Evolutionary conservation across 2,888 invertebrate genomes (phyloP), one percentile per base, ranked within the genome.

Genomic region (Hoplodrina ambigua): DNA sequence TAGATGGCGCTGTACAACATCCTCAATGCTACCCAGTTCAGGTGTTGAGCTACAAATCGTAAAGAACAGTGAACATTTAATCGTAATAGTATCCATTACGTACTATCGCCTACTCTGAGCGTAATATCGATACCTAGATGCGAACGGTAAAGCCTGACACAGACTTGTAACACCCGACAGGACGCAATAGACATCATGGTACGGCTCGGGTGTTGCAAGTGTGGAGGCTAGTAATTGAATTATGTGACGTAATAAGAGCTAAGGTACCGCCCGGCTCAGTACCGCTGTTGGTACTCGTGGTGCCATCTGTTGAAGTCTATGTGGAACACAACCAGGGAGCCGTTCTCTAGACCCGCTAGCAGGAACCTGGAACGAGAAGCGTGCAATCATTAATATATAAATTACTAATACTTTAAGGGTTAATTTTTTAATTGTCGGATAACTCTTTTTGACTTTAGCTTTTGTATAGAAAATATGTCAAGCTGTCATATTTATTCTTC

Each of bases 241-340:
- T 64, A 74, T 65, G 74, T 80, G 73, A 75, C 79, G 72, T 82
- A 83, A 49, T 68, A 82, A 69, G 78, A 85, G 72, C 78, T 79
- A 80, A 55, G 60, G 81, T 78, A 83, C 75, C 84, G 82, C 88
- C 96, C 69, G 82, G 82, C 87, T 97, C 97, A 99, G 96, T 99
- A 99, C 87, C 99, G 97, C 94, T 99, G 99, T 91, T 99, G 99
- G 94, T 98, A 99, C 94, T 99, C 99, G 93, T 99, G 99, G 94
- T 99, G 99, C 99, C 99, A 99, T 90, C 98, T 97, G 96, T 99
- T 99, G 96, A 99, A 99, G 96, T 99, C 99, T 93, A 99, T 99
- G 96, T 99, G 99, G 96, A 99, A 99, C 87, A 99, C 99, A 76
- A 99, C 99, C 85, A 99, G 98, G 65, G 99, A 99, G 65, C 99